Evolutionary conservation across 1,140 invertebrate genomes (phyloP), one percentile per base, ranked within the genome.

Genomic region (Penaeus japonicus): DNA sequence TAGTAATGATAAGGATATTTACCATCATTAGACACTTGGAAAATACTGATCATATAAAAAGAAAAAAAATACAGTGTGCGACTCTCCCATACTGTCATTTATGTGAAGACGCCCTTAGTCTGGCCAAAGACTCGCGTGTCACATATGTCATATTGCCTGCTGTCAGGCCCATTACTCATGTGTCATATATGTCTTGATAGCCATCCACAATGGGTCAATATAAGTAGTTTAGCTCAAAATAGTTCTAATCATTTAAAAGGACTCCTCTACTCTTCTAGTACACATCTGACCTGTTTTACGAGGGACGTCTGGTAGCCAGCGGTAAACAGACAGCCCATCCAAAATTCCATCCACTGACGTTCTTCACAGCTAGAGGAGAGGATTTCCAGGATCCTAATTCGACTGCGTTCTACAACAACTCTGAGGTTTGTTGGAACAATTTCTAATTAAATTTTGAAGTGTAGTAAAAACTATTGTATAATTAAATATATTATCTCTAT

Each of bases 321-420:
- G 95, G 95, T 12, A 95, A 95, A 89, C 94, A 95, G 91, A 94
- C 94, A 0, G 92, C 93, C 12, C 96, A 96, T 91, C 94, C 95
- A 0, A 94, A 94, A 22, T 95, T 96, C 90, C 95, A 96, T 89
- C 96, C 96, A 0, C 92, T 98, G 4, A 96, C 96, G 1, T 97
- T 97, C 92, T 97, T 96, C 91, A 96, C 96, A 18, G 96, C 96
- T 1, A 92, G 92, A 81, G 94, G 93, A 30, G 92, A 93, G 85
- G 93, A 93, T 84, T 91, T 92, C 35, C 92, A 92, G 93, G 96
- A 96, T 92, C 93, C 94, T 80, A 96, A 97, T 91, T 97, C 96
- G 18, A 97, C 96, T 2, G 96, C 96, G 0, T 97, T 96, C 92
- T 97, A 96, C 91, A 97, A 98, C 92, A 95, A 96, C 91, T 95